Evolutionary conservation across 2,888 invertebrate species (phyloP), one percentile per base, ranked within the genome.

Genomic region (Acrobasis repandana): DNA sequence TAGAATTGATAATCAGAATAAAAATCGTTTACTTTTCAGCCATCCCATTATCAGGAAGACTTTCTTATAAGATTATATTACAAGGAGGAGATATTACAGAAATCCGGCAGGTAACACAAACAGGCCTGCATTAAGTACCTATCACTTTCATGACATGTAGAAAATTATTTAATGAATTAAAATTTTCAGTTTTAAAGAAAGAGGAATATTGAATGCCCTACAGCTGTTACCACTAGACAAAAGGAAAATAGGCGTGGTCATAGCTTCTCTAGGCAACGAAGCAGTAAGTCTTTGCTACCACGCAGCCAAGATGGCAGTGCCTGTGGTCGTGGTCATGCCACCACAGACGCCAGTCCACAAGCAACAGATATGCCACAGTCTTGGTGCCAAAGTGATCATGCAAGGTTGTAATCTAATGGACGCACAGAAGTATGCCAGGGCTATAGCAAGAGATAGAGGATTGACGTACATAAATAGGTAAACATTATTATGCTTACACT

Each of bases 211-310:
- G 47, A 95, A 95, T 75, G 93, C 93, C 1, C 83, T 96, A 34
- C 81, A 93, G 70, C 91, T 92, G 80, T 78, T 96, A 56, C 77
- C 92, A 2, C 67, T 84, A 65, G 94, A 94, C 59, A 93, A 95
- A 77, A 93, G 93, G 75, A 88, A 89, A 68, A 80, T 83, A 8
- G 96, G 96, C 5, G 93, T 96, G 0, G 94, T 95, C 36, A 92
- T 95, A 11, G 95, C 95, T 0, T 95, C 95, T 8, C 91, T 95
- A 11, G 96, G 96, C 0, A 96, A 96, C 77, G 95, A 95, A 74
- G 96, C 95, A 0, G 82, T 94, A 47, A 94, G 95, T 1, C 78
- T 96, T 46, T 93, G 94, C 63, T 95, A 94, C 77, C 94, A 96
- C 74, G 95, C 95, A 0, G 78, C 89, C 48, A 90, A 93, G 63